A percentile compares a stretch with the other conserved stretches of the same genome.
Evolutionary conservation across 2,797 vertebrate genomes (phyloP).

Genomic region (Sebastes paucispinis): DNA sequence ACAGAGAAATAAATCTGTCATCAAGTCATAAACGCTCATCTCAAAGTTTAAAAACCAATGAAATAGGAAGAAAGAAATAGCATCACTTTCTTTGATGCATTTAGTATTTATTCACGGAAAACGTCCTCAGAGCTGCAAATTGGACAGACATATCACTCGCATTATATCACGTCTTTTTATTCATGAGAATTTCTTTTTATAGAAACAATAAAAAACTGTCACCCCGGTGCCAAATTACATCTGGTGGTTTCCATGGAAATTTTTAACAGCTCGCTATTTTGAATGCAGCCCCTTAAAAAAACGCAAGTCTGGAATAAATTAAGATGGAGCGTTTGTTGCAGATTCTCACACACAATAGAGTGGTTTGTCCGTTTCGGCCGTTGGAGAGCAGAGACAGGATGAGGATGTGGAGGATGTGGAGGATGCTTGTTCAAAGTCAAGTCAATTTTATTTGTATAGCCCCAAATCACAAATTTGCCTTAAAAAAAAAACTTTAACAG

Average conservation of each 20-base stretch:
- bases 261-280: neutral
- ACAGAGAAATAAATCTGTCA: constrained; percentile 9
- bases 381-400: neutral
- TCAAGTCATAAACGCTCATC: constrained; percentile 7
- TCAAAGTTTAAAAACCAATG: constrained; percentile 1
- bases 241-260: neutral
- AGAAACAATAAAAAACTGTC: neutral
- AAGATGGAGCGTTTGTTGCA: neutral
- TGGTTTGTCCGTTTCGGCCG: neutral
- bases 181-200: neutral
- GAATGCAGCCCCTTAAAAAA: neutral
- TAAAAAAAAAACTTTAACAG: no score
- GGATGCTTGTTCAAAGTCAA: neutral
- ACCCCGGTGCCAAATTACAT: neutral
- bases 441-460: no score
- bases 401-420: neutral
- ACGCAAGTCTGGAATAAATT: neutral
- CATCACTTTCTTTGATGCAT: neutral
- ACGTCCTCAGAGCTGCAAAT: neutral
- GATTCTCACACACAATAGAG: constrained; percentile 1
- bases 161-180: neutral
- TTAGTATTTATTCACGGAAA: neutral
- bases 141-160: neutral
- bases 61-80: neutral
- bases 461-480: no score